These are phyloP conservation scores for Heliconius hewitsoni DNA, from an alignment of 1,140 invertebrate species.

Conservation along the genomic window DNA sequence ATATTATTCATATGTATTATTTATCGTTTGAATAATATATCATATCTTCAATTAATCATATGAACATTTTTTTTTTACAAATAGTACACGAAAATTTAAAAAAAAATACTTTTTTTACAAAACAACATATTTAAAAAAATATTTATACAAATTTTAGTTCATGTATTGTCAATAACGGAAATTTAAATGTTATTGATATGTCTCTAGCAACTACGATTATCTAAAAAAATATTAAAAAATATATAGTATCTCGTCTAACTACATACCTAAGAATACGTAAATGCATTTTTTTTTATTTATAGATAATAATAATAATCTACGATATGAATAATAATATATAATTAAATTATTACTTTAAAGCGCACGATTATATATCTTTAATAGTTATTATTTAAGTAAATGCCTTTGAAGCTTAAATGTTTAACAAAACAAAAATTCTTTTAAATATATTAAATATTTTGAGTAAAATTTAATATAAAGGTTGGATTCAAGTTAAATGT, in stretches of 20 bases:
- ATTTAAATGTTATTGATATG: not conserved
- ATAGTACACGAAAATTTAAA: no score
- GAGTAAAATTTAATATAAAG: not conserved
- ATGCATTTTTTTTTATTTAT: not conserved
- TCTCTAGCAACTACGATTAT: not conserved
- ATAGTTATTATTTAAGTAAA: not conserved
- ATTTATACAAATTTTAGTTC: not conserved
- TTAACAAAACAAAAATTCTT: not conserved
- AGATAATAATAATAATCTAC: not conserved
- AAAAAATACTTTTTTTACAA: no score
- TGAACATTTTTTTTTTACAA: no score
- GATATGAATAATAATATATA: not conserved
- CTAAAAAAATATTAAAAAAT: not conserved
- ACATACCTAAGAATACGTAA: not conserved
- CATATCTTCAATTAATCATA: no score
- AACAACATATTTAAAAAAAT: not conserved
- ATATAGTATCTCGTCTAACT: slow-evolving; percentile 1
- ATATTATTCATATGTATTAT: no score
- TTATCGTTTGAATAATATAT: no score
- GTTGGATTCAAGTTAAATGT: no score
- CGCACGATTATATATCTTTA: not conserved
- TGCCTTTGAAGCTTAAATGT: slow-evolving; percentile 3
- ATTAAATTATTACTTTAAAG: not conserved
- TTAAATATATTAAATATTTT: not conserved
- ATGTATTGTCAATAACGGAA: not conserved